Conservation (phyloP, 2,888 invertebrate genomes). For the Serrognathus titanus region DNA sequence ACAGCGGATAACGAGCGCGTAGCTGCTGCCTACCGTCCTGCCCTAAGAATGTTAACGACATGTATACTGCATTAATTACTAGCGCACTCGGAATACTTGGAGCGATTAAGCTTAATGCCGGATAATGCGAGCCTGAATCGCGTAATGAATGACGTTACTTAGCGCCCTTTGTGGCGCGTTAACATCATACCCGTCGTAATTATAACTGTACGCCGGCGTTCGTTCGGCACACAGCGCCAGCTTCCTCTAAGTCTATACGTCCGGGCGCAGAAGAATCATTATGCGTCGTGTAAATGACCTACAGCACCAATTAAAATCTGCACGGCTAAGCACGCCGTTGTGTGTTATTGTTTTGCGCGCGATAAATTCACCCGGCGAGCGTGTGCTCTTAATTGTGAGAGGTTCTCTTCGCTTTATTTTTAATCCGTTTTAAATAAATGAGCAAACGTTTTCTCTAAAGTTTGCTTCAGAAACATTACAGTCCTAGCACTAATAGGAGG, state of each 20-base stretch:
- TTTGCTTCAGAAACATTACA: too few species aligned
- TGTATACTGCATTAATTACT: slow-evolving; percentile 45
- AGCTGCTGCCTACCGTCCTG: slow-evolving; percentile 26
- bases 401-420: too few species aligned
- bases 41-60: slow-evolving; percentile 46
- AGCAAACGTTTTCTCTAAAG: too few species aligned
- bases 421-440: too few species aligned
- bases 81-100: slow-evolving; percentile 44
- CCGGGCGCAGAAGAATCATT: slow-evolving; percentile 5
- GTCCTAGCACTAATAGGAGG: too few species aligned
- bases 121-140: slow-evolving; percentile 37
- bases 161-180: slow-evolving; percentile 31
- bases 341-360: neutral
- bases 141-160: slow-evolving; percentile 37
- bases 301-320: neutral
- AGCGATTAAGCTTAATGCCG: slow-evolving; percentile 42
- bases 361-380: too few species aligned
- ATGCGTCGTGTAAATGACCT: neutral
- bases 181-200: slow-evolving; percentile 30
- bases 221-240: neutral
- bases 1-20: slow-evolving; percentile 28
- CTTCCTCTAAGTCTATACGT: neutral
- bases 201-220: slow-evolving; percentile 21
- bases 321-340: neutral
- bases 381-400: too few species aligned